A percentile compares a stretch with the other conserved stretches of the same genome.
These are phyloP conservation scores for Glandiceps talaboti DNA, from an alignment of 53 echinoderm and acorn worm genomes.

Conservation along the genomic window DNA sequence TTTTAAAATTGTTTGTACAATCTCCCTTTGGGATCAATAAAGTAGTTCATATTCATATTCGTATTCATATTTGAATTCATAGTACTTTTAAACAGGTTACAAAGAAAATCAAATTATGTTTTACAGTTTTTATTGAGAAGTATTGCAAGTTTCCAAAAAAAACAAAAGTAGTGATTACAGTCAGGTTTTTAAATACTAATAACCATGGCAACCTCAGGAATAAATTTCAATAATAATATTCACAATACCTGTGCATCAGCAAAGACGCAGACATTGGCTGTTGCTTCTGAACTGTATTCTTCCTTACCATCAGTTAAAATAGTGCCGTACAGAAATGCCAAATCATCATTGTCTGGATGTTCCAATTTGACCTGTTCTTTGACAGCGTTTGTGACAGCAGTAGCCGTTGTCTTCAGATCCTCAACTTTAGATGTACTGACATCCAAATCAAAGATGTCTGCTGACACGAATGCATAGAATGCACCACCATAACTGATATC, in stretches of 20 bases:
- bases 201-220: too few species aligned
- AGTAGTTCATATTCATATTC: too few species aligned
- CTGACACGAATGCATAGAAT: conserved; percentile 73
- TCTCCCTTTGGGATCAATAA: too few species aligned
- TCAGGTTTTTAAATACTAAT: too few species aligned
- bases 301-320: conserved; percentile 82
- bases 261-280: conserved; percentile 60
- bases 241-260: conserved; percentile 79
- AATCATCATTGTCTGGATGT: conserved; percentile 65
- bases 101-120: too few species aligned
- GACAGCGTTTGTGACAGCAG: conserved; percentile 51
- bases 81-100: too few species aligned
- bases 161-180: too few species aligned
- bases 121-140: too few species aligned
- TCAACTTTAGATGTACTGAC: conserved; percentile 28
- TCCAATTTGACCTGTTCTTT: conserved; percentile 29
- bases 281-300: conserved; percentile 38
- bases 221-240: too few species aligned
- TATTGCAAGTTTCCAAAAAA: too few species aligned
- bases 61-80: too few species aligned
- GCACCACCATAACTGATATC: conserved; percentile 91
- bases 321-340: conserved; percentile 71
- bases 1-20: too few species aligned
- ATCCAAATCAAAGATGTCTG: conserved; percentile 44
- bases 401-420: conserved; percentile 30